phyloP scores from a whole-genome alignment of 2,888 invertebrate species.

The Tipula unca region DNA sequence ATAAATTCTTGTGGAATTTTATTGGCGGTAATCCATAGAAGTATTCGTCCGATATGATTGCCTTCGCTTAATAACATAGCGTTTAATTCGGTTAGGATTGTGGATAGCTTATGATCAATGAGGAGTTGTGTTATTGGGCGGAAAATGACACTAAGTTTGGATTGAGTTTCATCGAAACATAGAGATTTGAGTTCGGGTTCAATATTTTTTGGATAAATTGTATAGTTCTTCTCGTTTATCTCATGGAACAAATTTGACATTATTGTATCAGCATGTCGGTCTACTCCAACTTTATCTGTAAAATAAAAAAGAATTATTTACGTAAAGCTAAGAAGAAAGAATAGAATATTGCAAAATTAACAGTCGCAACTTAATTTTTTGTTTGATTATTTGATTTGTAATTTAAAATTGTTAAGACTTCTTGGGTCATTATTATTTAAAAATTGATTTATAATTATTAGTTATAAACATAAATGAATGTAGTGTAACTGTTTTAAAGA shows the following conservation, averaged over 20 bases:
- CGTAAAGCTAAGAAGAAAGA: too few species aligned
- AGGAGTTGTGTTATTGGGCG: neutral
- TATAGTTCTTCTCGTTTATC: constrained; percentile 27
- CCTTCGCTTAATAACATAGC: neutral
- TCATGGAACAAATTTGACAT: constrained; percentile 33
- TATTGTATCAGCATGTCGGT: constrained; percentile 34
- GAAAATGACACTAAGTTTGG: neutral
- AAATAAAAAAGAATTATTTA: neutral
- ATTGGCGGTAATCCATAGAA: constrained; percentile 35
- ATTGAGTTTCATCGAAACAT: neutral
- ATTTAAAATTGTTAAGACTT: too few species aligned
- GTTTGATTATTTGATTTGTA: too few species aligned
- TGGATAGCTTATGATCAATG: neutral
- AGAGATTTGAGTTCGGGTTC: neutral
- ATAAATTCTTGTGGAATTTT: constrained; percentile 32
- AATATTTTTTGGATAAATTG: neutral
- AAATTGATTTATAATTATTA: too few species aligned
- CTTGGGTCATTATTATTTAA: too few species aligned
- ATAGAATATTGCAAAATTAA: too few species aligned
- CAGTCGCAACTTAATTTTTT: too few species aligned
- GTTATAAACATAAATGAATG: too few species aligned
- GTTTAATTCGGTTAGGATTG: neutral
- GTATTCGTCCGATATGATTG: constrained; percentile 25
- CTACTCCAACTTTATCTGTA: constrained; percentile 36
- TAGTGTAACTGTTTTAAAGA: too few species aligned